Conservation (phyloP, 2,797 vertebrate species). For the Manis pentadactyla region DNA sequence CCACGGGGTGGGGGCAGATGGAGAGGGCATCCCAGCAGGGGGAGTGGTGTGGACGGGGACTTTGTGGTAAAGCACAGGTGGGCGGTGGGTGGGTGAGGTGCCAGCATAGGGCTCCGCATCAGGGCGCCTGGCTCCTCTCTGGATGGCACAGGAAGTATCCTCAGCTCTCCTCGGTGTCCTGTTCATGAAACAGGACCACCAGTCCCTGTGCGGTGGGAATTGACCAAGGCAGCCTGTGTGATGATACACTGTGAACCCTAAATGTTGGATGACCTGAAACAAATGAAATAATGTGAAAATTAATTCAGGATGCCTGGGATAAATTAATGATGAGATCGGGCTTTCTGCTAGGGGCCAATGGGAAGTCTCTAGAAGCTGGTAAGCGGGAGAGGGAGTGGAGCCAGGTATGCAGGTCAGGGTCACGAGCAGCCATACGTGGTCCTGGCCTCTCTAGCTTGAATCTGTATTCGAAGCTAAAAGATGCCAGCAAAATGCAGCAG, state of each 20-base stretch:
- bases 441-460: too few relatives aligned
- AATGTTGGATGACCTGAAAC: background rate
- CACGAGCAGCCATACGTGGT: background rate
- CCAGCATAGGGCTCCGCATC: background rate
- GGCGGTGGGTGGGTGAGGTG: background rate
- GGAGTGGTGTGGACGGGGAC: too few relatives aligned
- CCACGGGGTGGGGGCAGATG: background rate
- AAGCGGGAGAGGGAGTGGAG: background rate
- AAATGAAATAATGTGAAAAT: background rate
- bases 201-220: background rate
- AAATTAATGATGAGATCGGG: background rate
- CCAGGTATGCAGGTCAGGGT: background rate
- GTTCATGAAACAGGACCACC: background rate
- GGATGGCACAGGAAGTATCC: background rate
- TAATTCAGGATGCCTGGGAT: background rate
- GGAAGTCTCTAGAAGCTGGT: background rate
- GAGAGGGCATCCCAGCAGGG: background rate
- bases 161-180: background rate
- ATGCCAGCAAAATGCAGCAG: background rate
- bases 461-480: background rate
- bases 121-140: background rate
- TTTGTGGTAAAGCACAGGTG: too few relatives aligned
- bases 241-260: background rate
- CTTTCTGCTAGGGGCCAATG: background rate
- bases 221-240: background rate